Base-by-base conservation (phyloP, 2,888 invertebrate species). In the Melitaea athalia region DNA sequence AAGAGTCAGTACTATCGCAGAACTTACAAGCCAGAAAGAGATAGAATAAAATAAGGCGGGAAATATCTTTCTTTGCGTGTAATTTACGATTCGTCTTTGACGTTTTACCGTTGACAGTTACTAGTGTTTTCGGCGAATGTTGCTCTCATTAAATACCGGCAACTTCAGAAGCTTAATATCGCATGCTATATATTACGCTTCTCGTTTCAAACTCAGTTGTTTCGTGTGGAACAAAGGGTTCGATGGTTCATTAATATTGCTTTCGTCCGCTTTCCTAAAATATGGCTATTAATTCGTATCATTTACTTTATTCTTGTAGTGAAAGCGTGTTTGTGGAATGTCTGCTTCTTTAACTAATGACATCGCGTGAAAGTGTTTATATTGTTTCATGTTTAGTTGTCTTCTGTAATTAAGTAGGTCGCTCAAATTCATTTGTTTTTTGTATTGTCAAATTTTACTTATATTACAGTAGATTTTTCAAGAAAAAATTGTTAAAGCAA, bases 161-260 rank as follows among this genome's bases (percentile, higher is more conserved):
- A 78, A 81, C 82, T 81, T 79, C 78, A 77, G 75, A 80, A 78
- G 79, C 83, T 81, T 81, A 80, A 81, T 81, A 80, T 76, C 78
- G 75, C 76, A 79, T 74, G 64, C 79, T 79, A 86, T 86, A 85
- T 83, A 89, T 86, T 76, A 82, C 81, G 80, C 76, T 75, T 77
- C 78, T 71, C 75, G 80, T 85, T 75, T 65, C 68, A 79, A 74
- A 74, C 64, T 68, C 67, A 68, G 64, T 71, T 64, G 73, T 73
- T 77, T 77, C 68, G 61, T 55, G 59, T 55, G 81, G 77, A 89
- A 90, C 89, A 91, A 90, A 91, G 88, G 80, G 71, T 72, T 81
- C 82, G 83, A 89, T 88, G 91, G 87, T 83, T 90, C 89, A 86
- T 87, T 91, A 86, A 88, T 78, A 55, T 55, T 57, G 57, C n/a